These are phyloP conservation scores for Maconellicoccus hirsutus DNA, from an alignment of 1,140 invertebrate genomes.

Conservation along the genomic window DNA sequence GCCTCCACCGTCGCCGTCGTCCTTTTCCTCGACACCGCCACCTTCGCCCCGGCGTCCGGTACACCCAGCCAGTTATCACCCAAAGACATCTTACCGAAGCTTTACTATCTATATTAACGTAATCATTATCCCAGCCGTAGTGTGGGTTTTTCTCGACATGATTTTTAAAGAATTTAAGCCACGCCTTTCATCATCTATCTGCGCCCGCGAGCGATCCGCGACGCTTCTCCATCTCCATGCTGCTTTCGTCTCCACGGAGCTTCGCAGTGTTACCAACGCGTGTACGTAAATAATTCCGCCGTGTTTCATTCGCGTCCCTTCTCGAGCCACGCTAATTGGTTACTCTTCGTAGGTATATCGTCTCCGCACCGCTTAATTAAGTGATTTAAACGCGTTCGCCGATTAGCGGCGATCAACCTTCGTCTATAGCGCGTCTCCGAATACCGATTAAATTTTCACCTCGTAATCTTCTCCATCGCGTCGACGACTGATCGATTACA, in stretches of 20 bases:
- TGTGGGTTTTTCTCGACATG: constrained; percentile 21
- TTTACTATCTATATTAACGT: constrained; percentile 22
- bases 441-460: too few species aligned
- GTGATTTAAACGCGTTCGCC: background rate
- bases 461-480: too few species aligned
- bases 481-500: too few species aligned
- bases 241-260: background rate
- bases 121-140: constrained; percentile 13
- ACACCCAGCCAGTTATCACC: constrained; percentile 16
- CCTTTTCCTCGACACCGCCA: background rate
- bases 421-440: too few species aligned
- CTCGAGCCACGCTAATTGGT: too few species aligned
- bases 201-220: background rate
- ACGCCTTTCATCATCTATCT: constrained; percentile 1
- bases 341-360: too few species aligned
- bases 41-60: background rate
- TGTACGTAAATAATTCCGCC: too few species aligned
- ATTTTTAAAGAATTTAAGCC: constrained; percentile 6
- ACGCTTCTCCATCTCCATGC: background rate
- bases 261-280: background rate
- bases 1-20: background rate
- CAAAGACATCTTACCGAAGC: constrained; percentile 15
- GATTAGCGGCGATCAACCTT: too few species aligned
- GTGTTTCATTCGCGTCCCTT: too few species aligned
- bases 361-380: background rate